phyloP scores from a whole-genome alignment of 2,797 vertebrate species.

The Avahi laniger region DNA sequence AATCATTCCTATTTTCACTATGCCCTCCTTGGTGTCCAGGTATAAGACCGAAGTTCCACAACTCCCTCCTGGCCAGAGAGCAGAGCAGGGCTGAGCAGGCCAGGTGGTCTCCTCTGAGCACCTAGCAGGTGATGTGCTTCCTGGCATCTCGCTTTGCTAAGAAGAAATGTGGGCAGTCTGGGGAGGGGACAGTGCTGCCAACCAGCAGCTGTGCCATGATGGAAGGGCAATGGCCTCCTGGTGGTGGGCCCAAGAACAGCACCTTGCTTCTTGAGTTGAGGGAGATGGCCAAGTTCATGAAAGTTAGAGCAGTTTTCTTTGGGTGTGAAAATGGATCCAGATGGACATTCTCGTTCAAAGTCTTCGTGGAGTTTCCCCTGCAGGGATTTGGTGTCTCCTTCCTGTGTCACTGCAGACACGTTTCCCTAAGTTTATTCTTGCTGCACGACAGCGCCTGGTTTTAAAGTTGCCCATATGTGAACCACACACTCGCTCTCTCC shows the following conservation, averaged over 20 bases:
- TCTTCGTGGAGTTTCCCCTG: not conserved
- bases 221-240: accelerated
- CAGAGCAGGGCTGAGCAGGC: not conserved
- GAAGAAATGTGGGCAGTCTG: not conserved
- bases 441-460: not conserved
- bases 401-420: not conserved
- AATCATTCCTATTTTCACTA: not conserved
- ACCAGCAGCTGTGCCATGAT: not conserved
- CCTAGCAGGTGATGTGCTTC: not conserved
- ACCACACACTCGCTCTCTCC: not conserved
- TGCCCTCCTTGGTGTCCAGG: not conserved
- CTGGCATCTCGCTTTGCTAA: not conserved
- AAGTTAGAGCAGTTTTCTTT: not conserved
- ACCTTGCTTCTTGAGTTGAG: not conserved
- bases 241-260: not conserved
- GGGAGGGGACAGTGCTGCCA: too few species aligned
- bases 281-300: not conserved
- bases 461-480: constrained; percentile 5
- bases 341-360: not conserved
- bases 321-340: not conserved
- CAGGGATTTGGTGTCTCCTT: not conserved
- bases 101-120: not conserved
- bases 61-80: not conserved
- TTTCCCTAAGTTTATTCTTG: not conserved
- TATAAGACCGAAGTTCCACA: not conserved